Conservation (phyloP, 2,113 vertebrate species). For the Buteo buteo region DNA sequence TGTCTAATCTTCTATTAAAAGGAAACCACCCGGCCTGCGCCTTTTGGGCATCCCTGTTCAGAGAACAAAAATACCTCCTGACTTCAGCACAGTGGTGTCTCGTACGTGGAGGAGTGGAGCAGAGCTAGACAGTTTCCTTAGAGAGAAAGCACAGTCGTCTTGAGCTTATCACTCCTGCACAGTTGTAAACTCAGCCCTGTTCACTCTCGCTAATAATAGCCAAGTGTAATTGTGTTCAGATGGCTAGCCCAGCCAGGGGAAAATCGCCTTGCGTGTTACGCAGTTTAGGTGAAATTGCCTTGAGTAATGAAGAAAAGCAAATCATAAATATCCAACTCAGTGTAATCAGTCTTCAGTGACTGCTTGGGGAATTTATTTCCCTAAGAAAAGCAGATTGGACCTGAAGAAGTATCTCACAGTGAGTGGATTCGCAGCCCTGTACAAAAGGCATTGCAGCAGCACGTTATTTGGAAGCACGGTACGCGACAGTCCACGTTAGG, state of each 20-base stretch:
- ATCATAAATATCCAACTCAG: fast-evolving
- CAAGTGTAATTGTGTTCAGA: background rate
- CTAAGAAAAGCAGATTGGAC: background rate
- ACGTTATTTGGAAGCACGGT: fast-evolving
- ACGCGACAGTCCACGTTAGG: fast-evolving
- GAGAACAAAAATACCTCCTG: background rate
- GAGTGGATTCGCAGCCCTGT: fast-evolving
- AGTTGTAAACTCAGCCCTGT: background rate
- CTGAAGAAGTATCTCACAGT: background rate
- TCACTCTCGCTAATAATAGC: background rate
- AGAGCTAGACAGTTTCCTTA: background rate
- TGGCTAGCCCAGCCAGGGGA: background rate
- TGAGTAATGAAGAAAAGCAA: background rate
- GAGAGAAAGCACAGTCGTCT: background rate
- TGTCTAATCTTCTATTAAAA: background rate
- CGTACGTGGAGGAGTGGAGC: fast-evolving
- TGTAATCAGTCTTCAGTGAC: background rate
- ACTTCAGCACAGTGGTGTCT: background rate
- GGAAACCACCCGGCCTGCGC: fast-evolving
- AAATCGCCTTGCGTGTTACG: fast-evolving
- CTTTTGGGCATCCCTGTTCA: background rate
- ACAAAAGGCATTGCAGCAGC: background rate
- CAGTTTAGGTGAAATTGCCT: background rate
- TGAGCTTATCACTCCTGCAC: background rate
- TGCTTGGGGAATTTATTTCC: background rate